Evolutionary conservation across 1,140 invertebrate genomes (phyloP).

Genomic region (Pseudachorutes palmiensis): DNA sequence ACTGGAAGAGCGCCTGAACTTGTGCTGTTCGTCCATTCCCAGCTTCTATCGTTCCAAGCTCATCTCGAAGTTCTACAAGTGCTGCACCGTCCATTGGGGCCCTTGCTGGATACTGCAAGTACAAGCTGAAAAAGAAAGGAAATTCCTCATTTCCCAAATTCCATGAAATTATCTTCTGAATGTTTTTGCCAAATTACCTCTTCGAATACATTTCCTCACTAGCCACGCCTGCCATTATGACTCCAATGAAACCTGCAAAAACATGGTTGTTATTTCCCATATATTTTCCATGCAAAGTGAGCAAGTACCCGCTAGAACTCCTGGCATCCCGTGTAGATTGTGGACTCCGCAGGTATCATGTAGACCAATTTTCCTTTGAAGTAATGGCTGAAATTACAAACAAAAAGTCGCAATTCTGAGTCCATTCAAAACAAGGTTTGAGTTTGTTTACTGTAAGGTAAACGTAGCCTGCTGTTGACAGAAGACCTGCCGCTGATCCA

Average conservation of each 20-base stretch:
- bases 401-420: background rate
- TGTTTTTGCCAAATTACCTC: constrained; percentile 38
- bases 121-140: constrained; percentile 42
- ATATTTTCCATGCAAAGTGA: background rate
- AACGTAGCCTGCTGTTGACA: constrained; percentile 79
- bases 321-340: constrained; percentile 94
- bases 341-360: constrained; percentile 93
- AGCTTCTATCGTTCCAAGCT: constrained; percentile 40
- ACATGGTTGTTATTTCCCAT: background rate
- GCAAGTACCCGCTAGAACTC: constrained; percentile 58
- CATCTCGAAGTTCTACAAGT: constrained; percentile 39
- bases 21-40: constrained; percentile 55
- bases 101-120: constrained; percentile 48
- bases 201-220: constrained; percentile 48
- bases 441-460: constrained; percentile 63
- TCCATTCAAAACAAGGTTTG: constrained; percentile 13
- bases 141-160: background rate
- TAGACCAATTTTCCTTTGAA: constrained; percentile 59
- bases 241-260: constrained; percentile 54
- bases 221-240: constrained; percentile 64
- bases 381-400: constrained; percentile 53
- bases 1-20: constrained; percentile 69
- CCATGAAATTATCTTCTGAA: no score
- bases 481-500: constrained; percentile 65
- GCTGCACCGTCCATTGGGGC: constrained; percentile 45